A percentile compares a stretch with the other conserved stretches of the same genome.
Conservation (phyloP, 2,113 vertebrate species). For the Chloroceryle aenea region DNA sequence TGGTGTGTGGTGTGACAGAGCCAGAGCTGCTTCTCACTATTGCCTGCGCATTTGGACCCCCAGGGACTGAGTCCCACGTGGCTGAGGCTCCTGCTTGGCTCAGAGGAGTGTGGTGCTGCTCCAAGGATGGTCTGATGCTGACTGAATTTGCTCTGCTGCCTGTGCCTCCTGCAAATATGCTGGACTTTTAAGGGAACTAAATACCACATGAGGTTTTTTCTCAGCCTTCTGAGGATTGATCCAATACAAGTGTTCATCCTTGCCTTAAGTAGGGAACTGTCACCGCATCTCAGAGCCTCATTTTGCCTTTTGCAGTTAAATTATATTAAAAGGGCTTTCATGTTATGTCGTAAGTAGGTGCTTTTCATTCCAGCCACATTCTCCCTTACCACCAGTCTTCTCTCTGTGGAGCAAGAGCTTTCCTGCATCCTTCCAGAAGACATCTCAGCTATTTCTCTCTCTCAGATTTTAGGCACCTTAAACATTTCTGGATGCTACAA, state of each 20-base stretch:
- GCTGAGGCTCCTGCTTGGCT: neutral
- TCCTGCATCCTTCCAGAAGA: neutral
- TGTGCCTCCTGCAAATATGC: neutral
- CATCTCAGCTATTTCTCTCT: fast-evolving
- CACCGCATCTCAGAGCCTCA: fast-evolving
- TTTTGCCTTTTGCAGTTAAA: constrained; percentile 27
- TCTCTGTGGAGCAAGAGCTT: neutral
- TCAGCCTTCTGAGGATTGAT: neutral
- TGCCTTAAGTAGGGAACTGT: neutral
- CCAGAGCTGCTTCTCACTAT: neutral
- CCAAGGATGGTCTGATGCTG: neutral
- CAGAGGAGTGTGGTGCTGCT: fast-evolving
- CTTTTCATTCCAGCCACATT: constrained; percentile 45
- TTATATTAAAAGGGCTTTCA: constrained; percentile 42
- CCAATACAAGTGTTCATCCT: neutral
- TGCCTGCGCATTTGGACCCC: fast-evolving
- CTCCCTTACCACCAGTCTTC: neutral
- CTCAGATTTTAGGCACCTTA: neutral
- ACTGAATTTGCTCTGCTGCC: fast-evolving
- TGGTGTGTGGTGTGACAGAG: neutral
- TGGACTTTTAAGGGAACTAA: neutral
- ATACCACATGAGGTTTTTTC: neutral
- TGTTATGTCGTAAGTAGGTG: constrained; percentile 19
- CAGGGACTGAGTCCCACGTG: fast-evolving
- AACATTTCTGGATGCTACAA: fast-evolving